phyloP scores from a whole-genome alignment of 2,797 vertebrate genomes.

The Chelon labrosus region DNA sequence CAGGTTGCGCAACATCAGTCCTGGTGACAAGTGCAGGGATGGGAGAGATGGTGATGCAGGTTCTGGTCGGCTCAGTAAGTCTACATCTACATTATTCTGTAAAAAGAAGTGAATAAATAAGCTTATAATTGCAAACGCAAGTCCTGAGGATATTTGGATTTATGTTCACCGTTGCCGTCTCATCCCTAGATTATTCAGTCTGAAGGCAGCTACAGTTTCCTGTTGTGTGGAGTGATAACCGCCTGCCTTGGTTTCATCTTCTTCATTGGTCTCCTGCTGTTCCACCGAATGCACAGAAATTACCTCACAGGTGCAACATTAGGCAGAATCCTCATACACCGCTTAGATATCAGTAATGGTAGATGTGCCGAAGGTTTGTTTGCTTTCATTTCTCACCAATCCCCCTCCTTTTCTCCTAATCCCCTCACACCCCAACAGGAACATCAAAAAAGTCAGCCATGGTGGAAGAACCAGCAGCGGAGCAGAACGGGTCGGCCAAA shows the following conservation, averaged over 20 bases:
- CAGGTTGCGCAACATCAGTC: conserved; percentile 95
- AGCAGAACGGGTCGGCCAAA: conserved; percentile 51
- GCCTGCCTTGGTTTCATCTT: conserved; percentile 90
- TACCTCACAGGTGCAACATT: conserved; percentile 87
- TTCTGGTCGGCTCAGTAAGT: conserved; percentile 95
- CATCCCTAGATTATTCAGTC: conserved; percentile 89
- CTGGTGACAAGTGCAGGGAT: conserved; percentile 94
- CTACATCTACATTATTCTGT: conserved; percentile 17
- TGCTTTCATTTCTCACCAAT: conserved; percentile 22
- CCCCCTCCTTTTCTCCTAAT: neutral
- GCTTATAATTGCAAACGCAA: conserved; percentile 23
- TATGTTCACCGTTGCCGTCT: conserved; percentile 33
- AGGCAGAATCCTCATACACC: neutral
- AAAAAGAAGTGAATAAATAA: conserved; percentile 18
- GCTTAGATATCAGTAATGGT: neutral
- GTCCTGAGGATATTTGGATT: conserved; percentile 29
- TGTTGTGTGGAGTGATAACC: conserved; percentile 93
- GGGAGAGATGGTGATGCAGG: conserved; percentile 96
- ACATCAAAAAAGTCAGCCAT: conserved; percentile 77
- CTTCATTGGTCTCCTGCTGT: conserved; percentile 90
- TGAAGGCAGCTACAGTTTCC: conserved; percentile 94
- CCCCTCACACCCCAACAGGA: conserved; percentile 62
- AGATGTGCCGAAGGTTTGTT: neutral
- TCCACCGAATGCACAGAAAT: conserved; percentile 91
- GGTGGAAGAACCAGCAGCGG: conserved; percentile 72